phyloP scores from a whole-genome alignment of 2,797 vertebrate genomes.

The Caiman crocodilus region DNA sequence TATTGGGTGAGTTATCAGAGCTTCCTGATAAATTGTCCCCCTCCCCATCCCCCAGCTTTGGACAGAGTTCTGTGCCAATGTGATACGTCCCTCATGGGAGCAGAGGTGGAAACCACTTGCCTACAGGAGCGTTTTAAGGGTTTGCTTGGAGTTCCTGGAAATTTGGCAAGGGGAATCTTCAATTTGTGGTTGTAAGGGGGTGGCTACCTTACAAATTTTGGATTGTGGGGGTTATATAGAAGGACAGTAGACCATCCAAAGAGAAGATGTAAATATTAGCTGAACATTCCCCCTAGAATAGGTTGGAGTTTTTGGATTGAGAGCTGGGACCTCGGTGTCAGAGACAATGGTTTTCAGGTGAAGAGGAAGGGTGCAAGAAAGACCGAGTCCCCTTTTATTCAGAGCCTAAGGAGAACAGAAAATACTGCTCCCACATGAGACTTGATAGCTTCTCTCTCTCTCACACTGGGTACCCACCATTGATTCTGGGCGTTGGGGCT shows the following conservation, averaged over 20 bases:
- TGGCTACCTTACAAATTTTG: neutral
- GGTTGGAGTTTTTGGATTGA: neutral
- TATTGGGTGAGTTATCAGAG: accelerated
- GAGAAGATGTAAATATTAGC: neutral
- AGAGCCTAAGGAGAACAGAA: too few species aligned
- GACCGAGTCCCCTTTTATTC: neutral
- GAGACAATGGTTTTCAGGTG: neutral
- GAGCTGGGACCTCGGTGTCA: neutral
- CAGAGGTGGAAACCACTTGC: neutral
- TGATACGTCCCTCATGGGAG: neutral
- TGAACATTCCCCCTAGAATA: neutral
- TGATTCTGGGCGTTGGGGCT: neutral
- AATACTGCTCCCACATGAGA: neutral
- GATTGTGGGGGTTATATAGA: neutral
- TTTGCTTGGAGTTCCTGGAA: neutral
- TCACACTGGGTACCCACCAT: neutral
- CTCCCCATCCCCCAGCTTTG: too few species aligned
- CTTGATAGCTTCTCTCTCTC: neutral
- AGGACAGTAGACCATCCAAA: accelerated
- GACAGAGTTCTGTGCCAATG: too few species aligned
- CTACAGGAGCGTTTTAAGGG: neutral
- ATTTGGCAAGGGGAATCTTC: neutral
- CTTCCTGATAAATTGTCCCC: accelerated
- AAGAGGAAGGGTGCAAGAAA: neutral
- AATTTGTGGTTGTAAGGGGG: accelerated